Base-by-base conservation (phyloP, 2,113 vertebrate genomes). In the Tympanuchus pallidicinctus region DNA sequence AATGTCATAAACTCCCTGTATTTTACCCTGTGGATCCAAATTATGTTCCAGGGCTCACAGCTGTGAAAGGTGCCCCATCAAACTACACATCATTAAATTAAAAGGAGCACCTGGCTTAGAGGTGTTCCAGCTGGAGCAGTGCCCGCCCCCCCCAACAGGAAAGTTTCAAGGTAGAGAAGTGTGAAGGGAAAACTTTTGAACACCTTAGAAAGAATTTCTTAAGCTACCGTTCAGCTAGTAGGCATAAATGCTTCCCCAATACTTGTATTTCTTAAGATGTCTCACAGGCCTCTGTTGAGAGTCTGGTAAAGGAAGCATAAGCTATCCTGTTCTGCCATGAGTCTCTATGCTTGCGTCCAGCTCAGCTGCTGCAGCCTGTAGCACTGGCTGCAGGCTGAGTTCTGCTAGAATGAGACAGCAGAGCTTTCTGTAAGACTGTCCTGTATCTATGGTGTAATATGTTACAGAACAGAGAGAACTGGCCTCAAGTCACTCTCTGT, bases 341-440 rank as follows among this genome's bases (percentile, higher is more conserved):
- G 13, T 5, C 13, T 64, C 45, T 36, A 2, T 69, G 47, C 34
- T 50, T 13, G 5, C 0, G 0, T 30, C 59, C 38, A 65, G 43
- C 43, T 60, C 45, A 38, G 24, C 28, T 72, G 30, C 17, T 57
- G 25, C 42, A 59, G 71, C n/a, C 28, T 48, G 20, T 27, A 54
- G 50, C 1, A 3, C 59, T 32, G 38, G 42, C 2, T 3, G 56
- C 13, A 24, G 60, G 14, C n/a, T 66, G 22, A 73, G 10, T 24
- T 13, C 42, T 65, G 57, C 47, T 40, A 56, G 30, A 56, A 16
- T 0, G 0, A 65, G 36, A 5, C 48, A 40, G 28, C 16, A 65
- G 71, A 82, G 32, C 22, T 87, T 52, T 59, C 78, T 60, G n/a
- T 38, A 77, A 28, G 32, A 10, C 6, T 60, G 24, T 65, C 24